phyloP scores from a whole-genome alignment of 2,113 vertebrate genomes.

The Calonectris borealis region DNA sequence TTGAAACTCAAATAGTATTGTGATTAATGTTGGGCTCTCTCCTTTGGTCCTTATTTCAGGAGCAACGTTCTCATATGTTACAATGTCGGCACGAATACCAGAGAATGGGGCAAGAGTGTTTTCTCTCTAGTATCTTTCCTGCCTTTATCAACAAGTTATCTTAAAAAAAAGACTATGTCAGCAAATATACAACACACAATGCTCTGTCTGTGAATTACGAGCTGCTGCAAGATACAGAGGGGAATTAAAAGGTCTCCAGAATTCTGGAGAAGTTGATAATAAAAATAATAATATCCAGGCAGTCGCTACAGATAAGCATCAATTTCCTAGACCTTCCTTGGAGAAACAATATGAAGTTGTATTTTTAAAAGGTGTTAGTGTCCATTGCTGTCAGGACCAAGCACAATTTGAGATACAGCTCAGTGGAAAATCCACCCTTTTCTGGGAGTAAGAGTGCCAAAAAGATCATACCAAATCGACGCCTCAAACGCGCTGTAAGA shows the following conservation, averaged over 20 bases:
- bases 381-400: background rate
- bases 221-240: background rate
- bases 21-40: background rate
- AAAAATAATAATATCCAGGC: slow-evolving; percentile 31
- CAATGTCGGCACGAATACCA: background rate
- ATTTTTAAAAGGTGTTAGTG: background rate
- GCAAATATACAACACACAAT: background rate
- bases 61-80: background rate
- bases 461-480: background rate
- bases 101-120: background rate
- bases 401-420: background rate
- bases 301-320: background rate
- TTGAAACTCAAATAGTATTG: background rate
- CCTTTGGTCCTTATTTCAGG: background rate
- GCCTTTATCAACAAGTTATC: slow-evolving; percentile 19
- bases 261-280: slow-evolving; percentile 11
- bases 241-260: slow-evolving; percentile 49
- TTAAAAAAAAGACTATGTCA: background rate
- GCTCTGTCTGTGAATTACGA: background rate
- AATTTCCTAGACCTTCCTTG: background rate
- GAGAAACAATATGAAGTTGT: background rate
- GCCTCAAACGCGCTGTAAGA: background rate
- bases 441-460: background rate
- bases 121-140: background rate
- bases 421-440: background rate